Percentiles rank a stretch among this genome's conserved stretches.
Conservation (phyloP, 2,113 vertebrate genomes). For the Telmatochromis sp. region DNA sequence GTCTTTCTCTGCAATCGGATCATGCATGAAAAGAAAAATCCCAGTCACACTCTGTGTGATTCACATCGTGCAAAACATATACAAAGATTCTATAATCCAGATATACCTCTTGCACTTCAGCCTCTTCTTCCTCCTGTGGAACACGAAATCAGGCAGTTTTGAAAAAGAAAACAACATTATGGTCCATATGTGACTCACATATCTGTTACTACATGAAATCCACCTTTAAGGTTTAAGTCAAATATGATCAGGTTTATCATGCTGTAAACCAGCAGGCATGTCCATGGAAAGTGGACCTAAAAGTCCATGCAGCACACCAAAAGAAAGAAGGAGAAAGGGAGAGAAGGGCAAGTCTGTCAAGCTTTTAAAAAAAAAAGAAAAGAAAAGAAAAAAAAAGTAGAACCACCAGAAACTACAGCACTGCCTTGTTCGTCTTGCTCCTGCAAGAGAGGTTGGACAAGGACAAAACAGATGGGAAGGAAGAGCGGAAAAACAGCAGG, state of each 20-base stretch:
- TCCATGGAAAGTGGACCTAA: not conserved
- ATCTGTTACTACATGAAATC: not conserved
- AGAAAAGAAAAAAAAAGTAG: not conserved
- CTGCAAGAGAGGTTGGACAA: slow-evolving; percentile 40
- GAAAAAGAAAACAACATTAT: not conserved
- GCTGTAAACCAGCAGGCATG: slow-evolving; percentile 16
- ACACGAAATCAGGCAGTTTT: slow-evolving; percentile 22
- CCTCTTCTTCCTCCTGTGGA: slow-evolving; percentile 67
- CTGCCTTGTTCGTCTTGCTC: slow-evolving; percentile 34
- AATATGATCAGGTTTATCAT: slow-evolving; percentile 7
- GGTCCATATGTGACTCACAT: not conserved
- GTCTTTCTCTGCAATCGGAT: not conserved
- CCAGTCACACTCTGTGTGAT: not conserved
- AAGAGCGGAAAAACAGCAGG: not conserved
- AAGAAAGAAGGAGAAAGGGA: not conserved
- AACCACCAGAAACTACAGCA: slow-evolving; percentile 29
- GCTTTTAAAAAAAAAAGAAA: not conserved
- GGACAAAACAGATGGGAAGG: not conserved
- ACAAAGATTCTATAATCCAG: not conserved
- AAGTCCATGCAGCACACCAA: slow-evolving; percentile 41
- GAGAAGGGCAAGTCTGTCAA: not conserved
- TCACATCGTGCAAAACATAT: slow-evolving; percentile 30
- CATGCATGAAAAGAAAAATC: slow-evolving; percentile 17
- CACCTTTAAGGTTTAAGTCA: not conserved
- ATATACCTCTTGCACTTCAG: slow-evolving; percentile 66